A percentile compares a stretch with the other conserved stretches of the same genome.
phyloP scores from a whole-genome alignment of 2,797 vertebrate genomes.

The Garrulus glandarius region DNA sequence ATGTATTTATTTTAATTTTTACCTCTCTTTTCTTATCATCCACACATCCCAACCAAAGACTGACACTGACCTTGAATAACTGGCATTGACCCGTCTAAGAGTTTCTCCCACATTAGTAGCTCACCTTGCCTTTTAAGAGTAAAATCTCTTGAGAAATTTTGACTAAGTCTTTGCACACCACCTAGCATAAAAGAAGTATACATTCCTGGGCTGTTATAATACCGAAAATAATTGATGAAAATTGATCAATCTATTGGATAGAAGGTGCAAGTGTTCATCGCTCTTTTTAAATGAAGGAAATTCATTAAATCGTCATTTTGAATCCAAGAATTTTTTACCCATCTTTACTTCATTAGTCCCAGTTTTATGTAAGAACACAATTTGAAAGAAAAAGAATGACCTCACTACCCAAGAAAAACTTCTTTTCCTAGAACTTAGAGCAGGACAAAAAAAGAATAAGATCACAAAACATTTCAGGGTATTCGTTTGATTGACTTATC shows the following conservation, averaged over 20 bases:
- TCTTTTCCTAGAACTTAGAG: neutral
- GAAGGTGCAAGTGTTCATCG: neutral
- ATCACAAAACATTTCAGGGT: neutral
- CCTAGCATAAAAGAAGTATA: neutral
- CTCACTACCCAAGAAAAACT: neutral
- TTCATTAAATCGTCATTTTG: neutral
- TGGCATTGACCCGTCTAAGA: neutral
- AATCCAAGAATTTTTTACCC: neutral
- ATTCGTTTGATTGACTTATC: neutral
- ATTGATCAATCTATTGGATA: neutral
- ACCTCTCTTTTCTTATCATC: neutral
- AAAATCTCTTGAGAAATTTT: neutral
- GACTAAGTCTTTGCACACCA: neutral
- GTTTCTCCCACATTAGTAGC: neutral
- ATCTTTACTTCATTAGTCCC: neutral
- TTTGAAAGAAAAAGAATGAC: neutral
- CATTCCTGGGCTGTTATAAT: neutral
- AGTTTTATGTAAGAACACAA: neutral
- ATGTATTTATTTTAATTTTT: neutral
- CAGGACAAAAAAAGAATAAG: neutral
- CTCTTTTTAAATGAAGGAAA: neutral
- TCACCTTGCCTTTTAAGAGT: neutral
- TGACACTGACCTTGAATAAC: neutral
- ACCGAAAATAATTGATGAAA: neutral
- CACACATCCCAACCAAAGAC: neutral